These are phyloP conservation scores for Lumbricus terrestris DNA, from an alignment of 2,888 invertebrate genomes.

Conservation along the genomic window DNA sequence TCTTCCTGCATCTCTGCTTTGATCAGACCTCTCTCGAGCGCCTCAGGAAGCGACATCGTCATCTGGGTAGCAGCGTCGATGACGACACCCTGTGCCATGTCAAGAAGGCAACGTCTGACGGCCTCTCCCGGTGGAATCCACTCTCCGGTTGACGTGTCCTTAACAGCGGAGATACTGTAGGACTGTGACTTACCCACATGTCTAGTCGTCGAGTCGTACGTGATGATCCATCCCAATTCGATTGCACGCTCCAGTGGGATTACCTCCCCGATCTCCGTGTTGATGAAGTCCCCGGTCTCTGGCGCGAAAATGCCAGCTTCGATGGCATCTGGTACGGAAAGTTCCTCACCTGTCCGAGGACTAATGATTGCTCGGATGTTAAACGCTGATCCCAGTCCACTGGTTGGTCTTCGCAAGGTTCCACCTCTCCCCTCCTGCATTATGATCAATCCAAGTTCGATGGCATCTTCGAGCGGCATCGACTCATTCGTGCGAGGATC, in stretches of 20 bases:
- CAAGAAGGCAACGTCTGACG: constrained; percentile 74
- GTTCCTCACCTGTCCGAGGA: constrained; percentile 66
- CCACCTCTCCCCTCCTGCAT: not conserved
- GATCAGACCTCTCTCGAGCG: constrained; percentile 42
- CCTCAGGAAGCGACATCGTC: constrained; percentile 44
- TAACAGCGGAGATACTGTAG: constrained; percentile 29
- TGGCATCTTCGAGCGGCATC: constrained; percentile 66
- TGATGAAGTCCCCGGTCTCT: constrained; percentile 72
- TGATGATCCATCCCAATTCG: constrained; percentile 65
- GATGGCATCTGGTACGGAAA: constrained; percentile 86
- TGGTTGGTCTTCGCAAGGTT: not conserved
- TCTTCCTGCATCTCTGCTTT: constrained; percentile 21
- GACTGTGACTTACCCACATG: not conserved
- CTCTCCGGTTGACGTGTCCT: constrained; percentile 26
- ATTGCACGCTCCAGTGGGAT: constrained; percentile 69
- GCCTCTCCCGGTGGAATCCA: constrained; percentile 62
- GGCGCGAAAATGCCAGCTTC: constrained; percentile 73
- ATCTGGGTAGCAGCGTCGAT: constrained; percentile 68
- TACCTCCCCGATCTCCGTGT: constrained; percentile 68
- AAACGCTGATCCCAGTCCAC: constrained; percentile 65
- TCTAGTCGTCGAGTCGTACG: not conserved
- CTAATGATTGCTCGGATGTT: constrained; percentile 63
- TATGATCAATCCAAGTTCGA: constrained; percentile 35
- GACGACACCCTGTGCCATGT: constrained; percentile 66
- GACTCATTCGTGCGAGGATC: constrained; percentile 78